Evolutionary conservation across 2,797 vertebrate species (phyloP).

Genomic region (Catamblyrhynchus diadema): DNA sequence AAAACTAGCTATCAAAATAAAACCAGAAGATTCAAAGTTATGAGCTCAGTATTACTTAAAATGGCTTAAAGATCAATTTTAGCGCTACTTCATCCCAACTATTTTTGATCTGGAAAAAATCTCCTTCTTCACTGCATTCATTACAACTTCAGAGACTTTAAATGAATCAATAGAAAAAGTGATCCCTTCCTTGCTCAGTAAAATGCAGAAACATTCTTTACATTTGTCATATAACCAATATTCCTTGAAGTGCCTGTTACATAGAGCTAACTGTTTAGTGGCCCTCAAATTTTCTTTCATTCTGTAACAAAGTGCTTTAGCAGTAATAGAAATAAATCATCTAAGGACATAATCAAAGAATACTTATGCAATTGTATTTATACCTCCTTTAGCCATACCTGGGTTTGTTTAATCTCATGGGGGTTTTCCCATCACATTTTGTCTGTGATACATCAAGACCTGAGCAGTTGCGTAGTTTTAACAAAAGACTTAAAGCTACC

Average conservation of each 20-base stretch:
- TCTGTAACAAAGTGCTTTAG: slow-evolving; percentile 4
- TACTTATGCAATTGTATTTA: not conserved
- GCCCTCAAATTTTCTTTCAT: slow-evolving; percentile 16
- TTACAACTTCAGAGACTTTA: not conserved
- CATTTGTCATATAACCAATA: not conserved
- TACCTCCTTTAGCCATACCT: not conserved
- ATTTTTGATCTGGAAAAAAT: not conserved
- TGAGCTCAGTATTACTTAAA: not conserved
- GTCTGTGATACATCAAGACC: not conserved
- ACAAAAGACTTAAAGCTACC: not conserved
- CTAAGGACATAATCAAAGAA: not conserved
- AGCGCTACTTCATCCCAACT: not conserved
- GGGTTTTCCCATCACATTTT: not conserved
- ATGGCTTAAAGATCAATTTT: not conserved
- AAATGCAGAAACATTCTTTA: slow-evolving; percentile 2
- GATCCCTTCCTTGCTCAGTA: not conserved
- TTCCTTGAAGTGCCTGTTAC: not conserved
- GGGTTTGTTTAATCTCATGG: not conserved
- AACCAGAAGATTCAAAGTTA: not conserved
- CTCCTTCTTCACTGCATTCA: not conserved
- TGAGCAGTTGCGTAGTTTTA: not conserved
- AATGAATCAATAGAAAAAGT: not conserved
- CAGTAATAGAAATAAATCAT: slow-evolving; percentile 20
- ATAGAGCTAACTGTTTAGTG: not conserved
- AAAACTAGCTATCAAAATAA: not conserved